Percentiles rank a stretch among this genome's conserved stretches.
These are phyloP conservation scores for Sitophilus oryzae DNA, from an alignment of 1,140 invertebrate genomes.

Conservation along the genomic window DNA sequence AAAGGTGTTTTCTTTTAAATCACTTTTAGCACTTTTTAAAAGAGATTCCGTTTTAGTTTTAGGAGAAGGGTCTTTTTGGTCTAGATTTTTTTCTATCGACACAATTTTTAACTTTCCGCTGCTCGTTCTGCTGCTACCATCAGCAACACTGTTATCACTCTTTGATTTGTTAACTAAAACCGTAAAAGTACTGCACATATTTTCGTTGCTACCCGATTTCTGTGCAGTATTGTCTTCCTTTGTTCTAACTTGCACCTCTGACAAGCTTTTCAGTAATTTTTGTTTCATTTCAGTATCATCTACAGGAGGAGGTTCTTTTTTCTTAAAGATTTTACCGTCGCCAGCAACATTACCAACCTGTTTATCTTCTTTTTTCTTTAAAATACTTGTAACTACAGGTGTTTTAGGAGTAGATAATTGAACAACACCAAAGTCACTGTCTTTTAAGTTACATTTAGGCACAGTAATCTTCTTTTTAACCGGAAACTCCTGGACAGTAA, in stretches of 20 bases:
- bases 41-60: slow-evolving; percentile 1
- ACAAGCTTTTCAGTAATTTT: slow-evolving; percentile 7
- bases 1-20: slow-evolving; percentile 17
- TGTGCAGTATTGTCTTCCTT: background rate
- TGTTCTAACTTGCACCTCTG: slow-evolving; percentile 2
- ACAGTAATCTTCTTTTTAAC: slow-evolving; percentile 12
- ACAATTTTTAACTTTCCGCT: slow-evolving; percentile 18
- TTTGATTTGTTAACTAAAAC: slow-evolving; percentile 10
- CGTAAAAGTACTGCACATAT: slow-evolving; percentile 13
- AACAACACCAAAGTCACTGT: slow-evolving; percentile 21
- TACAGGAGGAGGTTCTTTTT: slow-evolving; percentile 7
- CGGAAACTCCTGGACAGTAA: slow-evolving; percentile 31
- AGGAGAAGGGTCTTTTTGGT: background rate
- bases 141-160: slow-evolving; percentile 1
- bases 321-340: slow-evolving; percentile 5
- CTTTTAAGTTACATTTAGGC: slow-evolving; percentile 10
- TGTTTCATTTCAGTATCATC: slow-evolving; percentile 7
- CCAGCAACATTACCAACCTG: slow-evolving; percentile 5
- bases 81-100: slow-evolving; percentile 8
- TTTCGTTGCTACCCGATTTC: slow-evolving; percentile 10
- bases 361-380: slow-evolving; percentile 19
- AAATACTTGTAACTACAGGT: slow-evolving; percentile 29
- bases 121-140: background rate
- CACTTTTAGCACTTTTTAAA: slow-evolving; percentile 4
- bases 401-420: slow-evolving; percentile 26